A percentile compares a stretch with the other conserved stretches of the same genome.
Evolutionary conservation across 2,797 vertebrate genomes (phyloP).

Genomic region (Sitta carolinensis): DNA sequence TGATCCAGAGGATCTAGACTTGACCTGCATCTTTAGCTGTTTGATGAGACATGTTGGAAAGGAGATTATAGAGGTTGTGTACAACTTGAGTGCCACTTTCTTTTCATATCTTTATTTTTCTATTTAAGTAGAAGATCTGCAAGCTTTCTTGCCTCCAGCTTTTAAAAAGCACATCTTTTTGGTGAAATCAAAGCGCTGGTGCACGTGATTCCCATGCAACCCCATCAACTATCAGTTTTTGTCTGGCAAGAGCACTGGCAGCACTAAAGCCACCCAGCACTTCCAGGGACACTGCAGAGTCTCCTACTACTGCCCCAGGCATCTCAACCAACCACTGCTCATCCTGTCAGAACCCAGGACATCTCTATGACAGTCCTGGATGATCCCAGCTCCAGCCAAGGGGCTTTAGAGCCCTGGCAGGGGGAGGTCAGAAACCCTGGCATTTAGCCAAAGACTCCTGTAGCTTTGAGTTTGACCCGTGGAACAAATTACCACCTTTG

Average conservation of each 20-base stretch:
- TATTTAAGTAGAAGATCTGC: not conserved
- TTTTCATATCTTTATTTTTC: not conserved
- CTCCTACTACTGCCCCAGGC: not conserved
- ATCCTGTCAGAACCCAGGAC: not conserved
- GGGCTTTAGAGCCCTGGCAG: too few species aligned
- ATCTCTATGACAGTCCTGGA: too few species aligned
- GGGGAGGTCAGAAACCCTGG: too few species aligned
- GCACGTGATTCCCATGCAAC: rapidly evolving
- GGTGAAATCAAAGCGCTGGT: not conserved
- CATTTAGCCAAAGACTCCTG: too few species aligned
- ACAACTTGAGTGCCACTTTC: not conserved
- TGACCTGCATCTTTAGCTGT: not conserved
- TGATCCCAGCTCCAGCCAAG: too few species aligned
- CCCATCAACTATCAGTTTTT: not conserved
- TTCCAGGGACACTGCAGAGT: not conserved
- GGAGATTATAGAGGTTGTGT: not conserved
- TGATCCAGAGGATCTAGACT: not conserved
- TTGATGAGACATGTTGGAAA: not conserved
- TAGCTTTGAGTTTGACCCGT: too few species aligned
- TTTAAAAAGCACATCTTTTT: not conserved
- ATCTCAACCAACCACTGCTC: not conserved
- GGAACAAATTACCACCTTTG: too few species aligned
- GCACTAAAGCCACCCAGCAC: not conserved
- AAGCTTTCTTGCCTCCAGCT: not conserved
- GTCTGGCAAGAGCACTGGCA: not conserved